phyloP scores from a whole-genome alignment of 1,140 invertebrate species.

The Drosophila kurseongensis region DNA sequence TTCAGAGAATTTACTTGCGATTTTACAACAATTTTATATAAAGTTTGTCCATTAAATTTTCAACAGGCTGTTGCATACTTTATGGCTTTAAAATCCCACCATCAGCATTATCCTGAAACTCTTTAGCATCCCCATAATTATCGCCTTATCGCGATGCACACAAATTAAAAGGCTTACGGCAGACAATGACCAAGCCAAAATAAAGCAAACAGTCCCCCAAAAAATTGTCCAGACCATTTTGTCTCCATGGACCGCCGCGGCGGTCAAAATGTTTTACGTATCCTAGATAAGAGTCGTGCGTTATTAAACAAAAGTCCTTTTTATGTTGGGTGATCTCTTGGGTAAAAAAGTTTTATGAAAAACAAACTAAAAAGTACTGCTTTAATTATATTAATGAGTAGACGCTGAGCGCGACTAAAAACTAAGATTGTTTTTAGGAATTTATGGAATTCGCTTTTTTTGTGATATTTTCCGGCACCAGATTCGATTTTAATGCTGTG shows the following conservation, averaged over 20 bases:
- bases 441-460: too few species aligned
- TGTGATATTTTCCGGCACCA: too few species aligned
- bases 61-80: conserved; percentile 47
- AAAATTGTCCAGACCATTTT: conserved; percentile 27
- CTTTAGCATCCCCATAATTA: conserved; percentile 53
- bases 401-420: background rate
- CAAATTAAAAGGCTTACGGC: conserved; percentile 66
- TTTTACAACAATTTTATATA: background rate
- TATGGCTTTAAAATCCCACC: conserved; percentile 15
- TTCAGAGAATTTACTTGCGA: conserved; percentile 6
- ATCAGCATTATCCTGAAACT: conserved; percentile 1
- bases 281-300: conserved; percentile 51
- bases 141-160: conserved; percentile 63
- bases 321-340: background rate
- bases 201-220: conserved; percentile 9
- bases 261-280: conserved; percentile 44
- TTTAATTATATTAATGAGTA: background rate
- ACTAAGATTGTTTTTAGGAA: too few species aligned
- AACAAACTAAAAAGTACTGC: background rate
- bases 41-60: conserved; percentile 13
- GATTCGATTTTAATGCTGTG: too few species aligned
- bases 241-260: conserved; percentile 43
- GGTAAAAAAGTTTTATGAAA: background rate
- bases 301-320: conserved; percentile 32
- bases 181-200: conserved; percentile 14